A percentile compares a stretch with the other conserved stretches of the same genome.
Conservation (phyloP, 1,140 invertebrate species). For the Drosophila sp. region DNA sequence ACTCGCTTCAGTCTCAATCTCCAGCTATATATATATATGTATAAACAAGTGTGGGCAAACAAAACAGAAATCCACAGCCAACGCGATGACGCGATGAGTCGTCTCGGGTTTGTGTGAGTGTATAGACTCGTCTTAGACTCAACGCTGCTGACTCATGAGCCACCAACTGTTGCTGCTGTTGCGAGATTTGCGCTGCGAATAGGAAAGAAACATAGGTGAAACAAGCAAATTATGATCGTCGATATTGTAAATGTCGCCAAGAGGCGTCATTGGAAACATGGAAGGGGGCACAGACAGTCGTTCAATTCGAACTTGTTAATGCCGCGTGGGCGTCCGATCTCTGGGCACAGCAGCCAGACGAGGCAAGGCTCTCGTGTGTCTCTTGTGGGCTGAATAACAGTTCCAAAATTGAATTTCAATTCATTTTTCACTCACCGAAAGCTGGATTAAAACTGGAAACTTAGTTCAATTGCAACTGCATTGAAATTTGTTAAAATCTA, state of each 20-base stretch:
- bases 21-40: constrained; percentile 6
- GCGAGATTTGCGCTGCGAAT: constrained; percentile 25
- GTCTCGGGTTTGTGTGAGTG: constrained; percentile 22
- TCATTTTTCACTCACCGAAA: not conserved
- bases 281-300: constrained; percentile 24
- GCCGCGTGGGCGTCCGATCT: constrained; percentile 51
- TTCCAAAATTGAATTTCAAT: not conserved
- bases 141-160: constrained; percentile 50
- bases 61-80: constrained; percentile 21
- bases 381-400: not conserved
- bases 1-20: constrained; percentile 18
- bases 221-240: constrained; percentile 35
- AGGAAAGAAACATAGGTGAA: constrained; percentile 35
- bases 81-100: constrained; percentile 55
- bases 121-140: constrained; percentile 70
- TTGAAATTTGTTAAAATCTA: not conserved
- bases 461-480: not conserved
- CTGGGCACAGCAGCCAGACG: not conserved
- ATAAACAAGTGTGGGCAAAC: constrained; percentile 50
- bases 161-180: constrained; percentile 11
- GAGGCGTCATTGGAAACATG: constrained; percentile 40
- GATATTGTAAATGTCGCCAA: constrained; percentile 51
- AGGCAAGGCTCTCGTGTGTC: not conserved
- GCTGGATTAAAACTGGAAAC: not conserved
- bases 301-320: constrained; percentile 14